Base-by-base conservation (phyloP, 2,113 vertebrate species). In the Centropus unirufus region DNA sequence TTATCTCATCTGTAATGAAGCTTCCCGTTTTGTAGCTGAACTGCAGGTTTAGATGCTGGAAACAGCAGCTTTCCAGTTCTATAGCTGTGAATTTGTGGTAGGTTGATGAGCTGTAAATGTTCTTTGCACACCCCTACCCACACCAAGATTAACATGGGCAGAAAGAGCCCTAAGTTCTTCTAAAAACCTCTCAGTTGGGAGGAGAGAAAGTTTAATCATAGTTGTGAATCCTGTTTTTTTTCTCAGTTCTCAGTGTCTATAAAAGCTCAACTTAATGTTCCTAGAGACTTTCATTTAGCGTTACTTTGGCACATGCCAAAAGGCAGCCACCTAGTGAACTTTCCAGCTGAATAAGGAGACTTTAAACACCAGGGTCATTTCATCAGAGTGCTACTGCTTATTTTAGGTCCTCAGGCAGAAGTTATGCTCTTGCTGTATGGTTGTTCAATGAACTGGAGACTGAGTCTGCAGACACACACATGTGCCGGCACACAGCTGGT, bases 391-490 rank as follows among this genome's bases (percentile, higher is more conserved):
- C 66, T 83, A 52, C 16, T 34, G 29, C 62, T 93, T 69, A 58
- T 90, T 83, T 90, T 83, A 85, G 55, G 29, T 69, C 73, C 93
- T 80, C 2, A 1, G 57, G 47, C n/a, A 68, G 67, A 49, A 83
- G 75, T 79, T 93, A 46, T 67, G 42, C 34, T 86, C 67, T 86
- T 80, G 26, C 75, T 2, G 1, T 40, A 59, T 30, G 70, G 58
- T 16, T 73, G n/a, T 55, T 82, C 85, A 70, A 32, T 51, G 87
- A 73, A 51, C 66, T 82, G 79, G 83, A 93, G 89, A 17, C 69
- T 83, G 58, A 91, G 78, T 87, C 68, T 91, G 54, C 75, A 92
- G 83, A 91, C 76, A 47, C 22, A 54, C 72, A 51, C 39, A 16
- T 69, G 83, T 52, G 70, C 51, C 46, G 46, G 39, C 86, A 74